These are phyloP conservation scores for Ramphastos sulfuratus DNA, from an alignment of 2,113 vertebrate genomes.

Conservation along the genomic window DNA sequence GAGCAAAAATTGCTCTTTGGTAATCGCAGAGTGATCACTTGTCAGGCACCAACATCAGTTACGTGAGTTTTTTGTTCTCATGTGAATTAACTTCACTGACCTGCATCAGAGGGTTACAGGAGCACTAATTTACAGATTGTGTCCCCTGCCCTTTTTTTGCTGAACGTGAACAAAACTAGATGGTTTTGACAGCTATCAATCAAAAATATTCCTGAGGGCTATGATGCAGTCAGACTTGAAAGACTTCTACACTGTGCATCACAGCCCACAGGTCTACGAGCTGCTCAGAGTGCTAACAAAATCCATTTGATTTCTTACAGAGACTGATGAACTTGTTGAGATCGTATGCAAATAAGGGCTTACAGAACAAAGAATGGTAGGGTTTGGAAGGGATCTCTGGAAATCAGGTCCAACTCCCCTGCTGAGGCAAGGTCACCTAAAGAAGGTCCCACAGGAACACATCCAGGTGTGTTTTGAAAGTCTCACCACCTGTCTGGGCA, in stretches of 20 bases:
- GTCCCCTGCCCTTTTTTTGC: background rate
- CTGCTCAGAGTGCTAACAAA: conserved; percentile 37
- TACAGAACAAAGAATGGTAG: too few species aligned
- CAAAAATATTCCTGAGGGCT: background rate
- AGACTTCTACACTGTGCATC: background rate
- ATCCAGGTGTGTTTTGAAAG: too few species aligned
- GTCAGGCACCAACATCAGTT: background rate
- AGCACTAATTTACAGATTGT: background rate
- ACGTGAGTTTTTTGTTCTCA: background rate
- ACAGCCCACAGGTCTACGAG: background rate
- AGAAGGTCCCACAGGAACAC: too few species aligned
- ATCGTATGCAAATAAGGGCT: conserved; percentile 2
- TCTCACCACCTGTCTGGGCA: too few species aligned
- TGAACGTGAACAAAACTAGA: background rate
- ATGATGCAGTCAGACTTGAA: background rate
- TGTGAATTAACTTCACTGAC: background rate
- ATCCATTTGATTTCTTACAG: background rate
- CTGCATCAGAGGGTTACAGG: background rate
- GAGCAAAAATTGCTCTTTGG: background rate
- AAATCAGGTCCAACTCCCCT: too few species aligned
- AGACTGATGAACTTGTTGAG: conserved; percentile 14
- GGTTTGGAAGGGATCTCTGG: too few species aligned
- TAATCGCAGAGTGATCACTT: background rate
- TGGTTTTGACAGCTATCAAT: background rate
- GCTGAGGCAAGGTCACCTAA: too few species aligned